Conservation (phyloP, 2,113 vertebrate genomes). For the Pandion haliaetus region DNA sequence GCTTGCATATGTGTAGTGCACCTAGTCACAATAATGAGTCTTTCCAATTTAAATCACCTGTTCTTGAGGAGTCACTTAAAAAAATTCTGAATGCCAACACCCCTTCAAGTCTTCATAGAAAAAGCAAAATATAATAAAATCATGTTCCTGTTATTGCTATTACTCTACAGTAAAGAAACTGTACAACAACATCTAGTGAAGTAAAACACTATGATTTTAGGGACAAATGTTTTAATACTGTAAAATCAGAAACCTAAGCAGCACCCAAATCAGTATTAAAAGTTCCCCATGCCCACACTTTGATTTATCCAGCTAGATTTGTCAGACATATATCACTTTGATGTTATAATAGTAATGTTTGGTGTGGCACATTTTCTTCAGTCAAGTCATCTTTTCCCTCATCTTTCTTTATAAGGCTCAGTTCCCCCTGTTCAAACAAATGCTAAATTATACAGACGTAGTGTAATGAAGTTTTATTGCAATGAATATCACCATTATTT, state of each 20-base stretch:
- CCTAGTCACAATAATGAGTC: neutral
- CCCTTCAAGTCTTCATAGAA: neutral
- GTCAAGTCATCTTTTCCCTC: neutral
- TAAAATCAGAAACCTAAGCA: neutral
- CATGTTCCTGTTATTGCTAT: neutral
- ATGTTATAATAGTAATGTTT: neutral
- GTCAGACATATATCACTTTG: neutral
- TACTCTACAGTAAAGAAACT: neutral
- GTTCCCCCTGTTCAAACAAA: conserved; percentile 14
- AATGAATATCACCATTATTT: conserved; percentile 12
- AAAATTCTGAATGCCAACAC: neutral
- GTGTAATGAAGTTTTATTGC: conserved; percentile 7
- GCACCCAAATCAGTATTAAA: neutral
- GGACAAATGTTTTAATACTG: neutral
- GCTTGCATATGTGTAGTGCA: neutral
- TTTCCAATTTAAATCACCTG: neutral
- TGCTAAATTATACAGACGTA: neutral
- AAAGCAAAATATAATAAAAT: neutral
- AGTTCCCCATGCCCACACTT: neutral
- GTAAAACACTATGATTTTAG: neutral
- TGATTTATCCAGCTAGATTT: neutral
- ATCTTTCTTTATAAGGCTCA: neutral
- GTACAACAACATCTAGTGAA: neutral
- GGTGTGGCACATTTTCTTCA: neutral
- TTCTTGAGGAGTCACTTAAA: neutral